Conservation (phyloP, 2,113 vertebrate genomes). For the Centrocercus urophasianus region DNA sequence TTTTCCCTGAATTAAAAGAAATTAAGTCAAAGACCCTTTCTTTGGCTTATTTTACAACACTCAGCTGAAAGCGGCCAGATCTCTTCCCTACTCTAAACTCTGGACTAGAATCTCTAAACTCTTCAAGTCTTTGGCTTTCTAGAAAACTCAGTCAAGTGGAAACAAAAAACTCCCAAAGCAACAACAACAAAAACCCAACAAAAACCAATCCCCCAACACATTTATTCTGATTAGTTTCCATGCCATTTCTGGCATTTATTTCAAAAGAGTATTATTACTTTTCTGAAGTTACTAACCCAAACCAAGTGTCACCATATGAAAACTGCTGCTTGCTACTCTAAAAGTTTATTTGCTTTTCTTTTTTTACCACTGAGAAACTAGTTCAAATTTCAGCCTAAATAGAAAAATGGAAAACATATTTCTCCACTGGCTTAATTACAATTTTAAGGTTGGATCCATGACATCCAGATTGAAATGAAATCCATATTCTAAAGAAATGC, state of each 20-base stretch:
- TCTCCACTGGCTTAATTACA: conserved; percentile 37
- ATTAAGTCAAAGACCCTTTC: neutral
- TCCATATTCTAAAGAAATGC: neutral
- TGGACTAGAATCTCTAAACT: neutral
- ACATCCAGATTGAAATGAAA: conserved; percentile 12
- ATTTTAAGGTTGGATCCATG: neutral
- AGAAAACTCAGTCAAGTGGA: conserved; percentile 31
- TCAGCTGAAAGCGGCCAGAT: conserved; percentile 47
- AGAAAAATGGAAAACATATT: conserved; percentile 29
- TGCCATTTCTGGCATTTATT: conserved; percentile 2
- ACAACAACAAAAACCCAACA: neutral
- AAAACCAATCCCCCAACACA: neutral
- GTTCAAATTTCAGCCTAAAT: conserved; percentile 35
- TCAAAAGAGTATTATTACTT: conserved; percentile 23
- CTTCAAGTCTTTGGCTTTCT: neutral
- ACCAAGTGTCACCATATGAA: conserved; percentile 10
- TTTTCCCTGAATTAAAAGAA: neutral
- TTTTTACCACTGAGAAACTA: conserved; percentile 31
- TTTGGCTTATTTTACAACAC: neutral
- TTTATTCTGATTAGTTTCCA: conserved; percentile 32
- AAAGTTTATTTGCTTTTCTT: neutral
- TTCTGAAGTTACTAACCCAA: conserved; percentile 39
- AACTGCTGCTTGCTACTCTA: neutral
- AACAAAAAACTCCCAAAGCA: neutral
- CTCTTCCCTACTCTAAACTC: conserved; percentile 28